phyloP scores from a whole-genome alignment of 2,797 vertebrate species.

The Ctenochaetus hawaiiensis region DNA sequence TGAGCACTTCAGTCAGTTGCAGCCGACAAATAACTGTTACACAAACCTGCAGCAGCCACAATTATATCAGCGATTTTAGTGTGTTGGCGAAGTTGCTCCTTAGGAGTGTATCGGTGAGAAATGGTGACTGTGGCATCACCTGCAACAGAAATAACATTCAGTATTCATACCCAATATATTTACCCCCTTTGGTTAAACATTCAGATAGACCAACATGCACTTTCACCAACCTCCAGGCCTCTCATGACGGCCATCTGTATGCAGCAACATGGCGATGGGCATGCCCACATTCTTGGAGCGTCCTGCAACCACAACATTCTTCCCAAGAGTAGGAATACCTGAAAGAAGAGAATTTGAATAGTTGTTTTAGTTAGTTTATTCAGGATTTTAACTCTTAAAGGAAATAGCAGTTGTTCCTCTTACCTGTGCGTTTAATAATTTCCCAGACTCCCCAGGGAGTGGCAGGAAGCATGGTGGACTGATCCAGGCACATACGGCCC shows the following conservation, averaged over 20 bases:
- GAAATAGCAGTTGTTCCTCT: accelerated
- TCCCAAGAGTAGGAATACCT: constrained; percentile 97
- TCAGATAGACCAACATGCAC: neutral
- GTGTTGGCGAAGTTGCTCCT: constrained; percentile 94
- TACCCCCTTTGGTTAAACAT: neutral
- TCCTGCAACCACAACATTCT: constrained; percentile 96
- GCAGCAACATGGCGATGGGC: constrained; percentile 98
- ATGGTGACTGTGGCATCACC: constrained; percentile 98
- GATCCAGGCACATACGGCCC: constrained; percentile 96
- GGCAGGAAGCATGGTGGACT: constrained; percentile 95
- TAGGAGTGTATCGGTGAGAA: constrained; percentile 96
- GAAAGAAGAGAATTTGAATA: accelerated
- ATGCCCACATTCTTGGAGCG: constrained; percentile 98
- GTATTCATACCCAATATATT: neutral
- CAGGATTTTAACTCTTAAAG: neutral
- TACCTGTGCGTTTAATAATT: constrained; percentile 97
- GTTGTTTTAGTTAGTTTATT: neutral
- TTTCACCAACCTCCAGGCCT: constrained; percentile 90
- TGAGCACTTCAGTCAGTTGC: neutral
- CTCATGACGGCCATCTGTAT: constrained; percentile 94
- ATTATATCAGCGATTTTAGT: constrained; percentile 94
- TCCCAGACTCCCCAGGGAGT: constrained; percentile 97
- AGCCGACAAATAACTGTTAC: neutral
- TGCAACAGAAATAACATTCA: constrained; percentile 61
- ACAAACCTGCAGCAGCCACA: constrained; percentile 93